Conservation (phyloP, 1,140 invertebrate genomes). For the Conus betulinus region DNA sequence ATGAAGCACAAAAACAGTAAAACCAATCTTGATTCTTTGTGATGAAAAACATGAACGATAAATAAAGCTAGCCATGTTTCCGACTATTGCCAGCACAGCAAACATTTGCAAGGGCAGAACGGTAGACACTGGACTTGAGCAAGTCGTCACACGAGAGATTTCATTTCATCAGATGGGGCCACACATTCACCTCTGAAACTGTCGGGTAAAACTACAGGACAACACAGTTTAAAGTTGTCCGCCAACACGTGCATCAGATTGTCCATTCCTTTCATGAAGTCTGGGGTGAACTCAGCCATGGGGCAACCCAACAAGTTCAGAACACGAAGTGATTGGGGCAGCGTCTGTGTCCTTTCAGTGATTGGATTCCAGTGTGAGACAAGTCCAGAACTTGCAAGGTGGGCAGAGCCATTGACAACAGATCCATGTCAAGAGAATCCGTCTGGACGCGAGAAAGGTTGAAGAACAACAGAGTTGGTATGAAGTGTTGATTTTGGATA, state of each 20-base stretch:
- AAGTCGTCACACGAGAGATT: constrained; percentile 21
- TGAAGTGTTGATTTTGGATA: background rate
- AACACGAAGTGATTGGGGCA: background rate
- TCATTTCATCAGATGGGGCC: constrained; percentile 4
- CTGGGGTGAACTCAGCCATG: background rate
- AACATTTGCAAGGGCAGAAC: constrained; percentile 48
- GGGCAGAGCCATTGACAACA: background rate
- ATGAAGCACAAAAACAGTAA: constrained; percentile 51
- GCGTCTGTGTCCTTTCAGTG: background rate
- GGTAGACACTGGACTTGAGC: constrained; percentile 39
- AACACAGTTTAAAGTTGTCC: constrained; percentile 26
- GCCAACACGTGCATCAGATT: background rate
- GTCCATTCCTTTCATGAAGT: background rate
- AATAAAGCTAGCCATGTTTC: constrained; percentile 49
- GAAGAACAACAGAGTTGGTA: background rate
- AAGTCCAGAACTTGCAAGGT: background rate
- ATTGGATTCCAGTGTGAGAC: background rate
- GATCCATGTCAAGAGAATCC: background rate
- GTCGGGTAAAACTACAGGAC: constrained; percentile 33
- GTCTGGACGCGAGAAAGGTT: background rate
- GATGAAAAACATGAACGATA: constrained; percentile 34
- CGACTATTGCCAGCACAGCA: constrained; percentile 39
- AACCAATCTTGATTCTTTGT: constrained; percentile 39
- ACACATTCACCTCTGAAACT: constrained; percentile 17
- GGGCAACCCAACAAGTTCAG: background rate